Conservation (phyloP, 1,140 invertebrate genomes). For the Phthorimaea operculella region DNA sequence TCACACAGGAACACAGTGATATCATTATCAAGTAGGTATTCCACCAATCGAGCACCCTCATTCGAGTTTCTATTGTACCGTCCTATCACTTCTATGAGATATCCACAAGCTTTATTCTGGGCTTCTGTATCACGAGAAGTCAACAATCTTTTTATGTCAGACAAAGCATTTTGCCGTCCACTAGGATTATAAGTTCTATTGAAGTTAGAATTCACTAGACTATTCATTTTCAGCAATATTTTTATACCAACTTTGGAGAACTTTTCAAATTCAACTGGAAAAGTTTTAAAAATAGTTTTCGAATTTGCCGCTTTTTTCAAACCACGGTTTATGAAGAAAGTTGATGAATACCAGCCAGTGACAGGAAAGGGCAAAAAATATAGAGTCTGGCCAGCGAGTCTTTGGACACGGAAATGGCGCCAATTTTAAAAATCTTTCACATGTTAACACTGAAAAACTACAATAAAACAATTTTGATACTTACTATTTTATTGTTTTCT, state of each 20-base stretch:
- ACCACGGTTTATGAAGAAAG: too few relatives aligned
- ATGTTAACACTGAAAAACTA: too few relatives aligned
- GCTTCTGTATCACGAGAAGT: constrained; percentile 43
- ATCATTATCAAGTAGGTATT: constrained; percentile 57
- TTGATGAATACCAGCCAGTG: too few relatives aligned
- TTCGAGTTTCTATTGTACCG: constrained; percentile 37
- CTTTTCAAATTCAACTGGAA: neutral
- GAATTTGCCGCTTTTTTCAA: neutral
- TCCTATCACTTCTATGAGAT: constrained; percentile 45
- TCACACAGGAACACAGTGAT: constrained; percentile 56
- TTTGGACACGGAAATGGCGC: too few relatives aligned
- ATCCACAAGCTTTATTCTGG: constrained; percentile 53
- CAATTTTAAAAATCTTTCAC: too few relatives aligned
- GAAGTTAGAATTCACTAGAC: constrained; percentile 47
- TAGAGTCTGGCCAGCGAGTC: too few relatives aligned
- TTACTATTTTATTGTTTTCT: too few relatives aligned
- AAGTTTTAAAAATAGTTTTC: neutral
- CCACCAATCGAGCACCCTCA: constrained; percentile 35
- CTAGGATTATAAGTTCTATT: constrained; percentile 54
- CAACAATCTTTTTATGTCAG: constrained; percentile 51
- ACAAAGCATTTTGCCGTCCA: constrained; percentile 48
- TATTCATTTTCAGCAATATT: constrained; percentile 28
- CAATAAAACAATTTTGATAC: too few relatives aligned
- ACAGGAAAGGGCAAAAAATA: too few relatives aligned
- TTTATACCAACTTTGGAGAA: neutral